These are phyloP conservation scores for Chrysoperla carnea DNA, from an alignment of 1,140 invertebrate genomes.

Conservation along the genomic window DNA sequence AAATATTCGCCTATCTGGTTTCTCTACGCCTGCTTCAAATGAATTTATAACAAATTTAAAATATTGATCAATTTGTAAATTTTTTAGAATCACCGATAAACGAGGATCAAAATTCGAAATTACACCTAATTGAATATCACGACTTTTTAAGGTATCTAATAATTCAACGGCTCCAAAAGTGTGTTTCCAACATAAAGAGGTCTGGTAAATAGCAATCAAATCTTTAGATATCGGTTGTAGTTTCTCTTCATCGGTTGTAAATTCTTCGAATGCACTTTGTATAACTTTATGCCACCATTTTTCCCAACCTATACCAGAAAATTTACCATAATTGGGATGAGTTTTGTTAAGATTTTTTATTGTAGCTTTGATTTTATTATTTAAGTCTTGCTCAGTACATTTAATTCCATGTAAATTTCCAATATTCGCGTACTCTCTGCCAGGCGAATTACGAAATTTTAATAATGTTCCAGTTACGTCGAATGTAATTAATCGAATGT, in stretches of 20 bases:
- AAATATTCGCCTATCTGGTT: constrained; percentile 62
- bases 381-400: constrained; percentile 35
- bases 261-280: constrained; percentile 38
- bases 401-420: constrained; percentile 47
- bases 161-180: constrained; percentile 41
- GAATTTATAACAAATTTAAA: constrained; percentile 72
- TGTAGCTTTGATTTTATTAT: constrained; percentile 39
- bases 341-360: constrained; percentile 38
- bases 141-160: constrained; percentile 33
- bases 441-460: constrained; percentile 46
- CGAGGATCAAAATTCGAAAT: constrained; percentile 82
- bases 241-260: constrained; percentile 22
- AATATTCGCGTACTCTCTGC: constrained; percentile 51
- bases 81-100: constrained; percentile 43
- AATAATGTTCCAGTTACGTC: constrained; percentile 75
- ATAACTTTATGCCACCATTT: constrained; percentile 68
- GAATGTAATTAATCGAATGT: constrained; percentile 52
- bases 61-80: constrained; percentile 40
- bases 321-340: constrained; percentile 66
- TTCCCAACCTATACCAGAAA: constrained; percentile 46
- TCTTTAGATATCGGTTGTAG: constrained; percentile 35
- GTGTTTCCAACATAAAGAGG: constrained; percentile 48
- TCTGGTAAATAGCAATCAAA: constrained; percentile 47
- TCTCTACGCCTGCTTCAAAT: constrained; percentile 49
- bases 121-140: constrained; percentile 42